Evolutionary conservation across 1,140 invertebrate species (phyloP), one percentile per base, ranked within the genome.

Genomic region (Megalonaias nervosa): DNA sequence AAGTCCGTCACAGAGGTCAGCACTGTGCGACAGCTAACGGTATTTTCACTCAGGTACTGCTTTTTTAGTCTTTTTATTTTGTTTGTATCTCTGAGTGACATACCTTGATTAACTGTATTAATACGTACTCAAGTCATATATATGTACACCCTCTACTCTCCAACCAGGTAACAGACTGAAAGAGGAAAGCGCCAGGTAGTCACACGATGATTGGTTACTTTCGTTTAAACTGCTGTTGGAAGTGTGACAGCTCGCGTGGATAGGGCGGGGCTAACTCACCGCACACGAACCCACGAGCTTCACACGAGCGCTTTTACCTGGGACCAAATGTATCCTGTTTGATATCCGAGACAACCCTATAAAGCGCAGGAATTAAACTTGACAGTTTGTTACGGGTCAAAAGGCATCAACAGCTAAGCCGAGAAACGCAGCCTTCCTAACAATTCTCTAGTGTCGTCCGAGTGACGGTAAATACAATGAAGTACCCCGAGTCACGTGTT

Each of bases 181-280:
- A 48, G 38, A 48, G 38, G 38, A 66, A 26, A 69, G 66, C 56
- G 70, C 64, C 72, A 80, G 74, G 71, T 77, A 75, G 69, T 38
- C 66, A 38, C 26, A 31, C 55, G 23, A 72, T 71, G 48, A 77
- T 77, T 74, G 68, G 78, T 65, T 31, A 38, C 16, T 57, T 15
- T 16, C 56, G 56, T 61, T 65, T 67, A 73, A 71, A 73, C 75
- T 70, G 77, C 72, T 69, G 23, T 67, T 67, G 70, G n/a, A 67
- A 79, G 72, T 71, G 74, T 75, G 75, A 65, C 73, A 71, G 57
- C 74, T 38, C 80, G 67, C 73, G 75, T 74, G 78, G 58, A 69
- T 70, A 59, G 61, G 71, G 77, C 59, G 77, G 71, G 59, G 72
- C 57, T 69, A 75, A n/a, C 23, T 74, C 67, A 79, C 61, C 74